A percentile compares a stretch with the other conserved stretches of the same genome.
Conservation (phyloP, 2,113 vertebrate genomes). For the Thryonomys swinderianus region DNA sequence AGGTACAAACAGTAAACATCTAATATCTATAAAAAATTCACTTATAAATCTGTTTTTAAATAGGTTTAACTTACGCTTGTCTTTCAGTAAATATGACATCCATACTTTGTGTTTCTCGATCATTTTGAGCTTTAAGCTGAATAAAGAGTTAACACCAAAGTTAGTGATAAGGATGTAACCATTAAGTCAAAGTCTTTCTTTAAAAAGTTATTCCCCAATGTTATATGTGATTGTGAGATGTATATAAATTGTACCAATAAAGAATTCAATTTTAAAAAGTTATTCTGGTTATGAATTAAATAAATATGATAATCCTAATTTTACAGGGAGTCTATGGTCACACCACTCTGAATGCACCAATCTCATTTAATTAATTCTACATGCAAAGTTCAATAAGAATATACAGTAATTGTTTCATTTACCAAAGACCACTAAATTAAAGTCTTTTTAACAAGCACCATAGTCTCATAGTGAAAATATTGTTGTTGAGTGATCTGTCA, state of each 20-base stretch:
- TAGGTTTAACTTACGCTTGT: conserved; percentile 91
- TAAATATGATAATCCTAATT: conserved; percentile 28
- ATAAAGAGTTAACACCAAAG: conserved; percentile 62
- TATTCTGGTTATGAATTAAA: conserved; percentile 21
- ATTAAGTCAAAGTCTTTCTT: conserved; percentile 49
- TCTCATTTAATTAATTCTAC: not conserved
- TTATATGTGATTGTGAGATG: too few species aligned
- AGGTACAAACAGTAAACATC: conserved; percentile 1
- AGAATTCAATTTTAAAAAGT: conserved; percentile 38
- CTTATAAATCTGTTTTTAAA: conserved; percentile 33
- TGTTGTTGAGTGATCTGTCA: conserved; percentile 18
- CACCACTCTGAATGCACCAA: too few species aligned
- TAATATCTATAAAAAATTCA: conserved; percentile 11
- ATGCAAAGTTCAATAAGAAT: conserved; percentile 10
- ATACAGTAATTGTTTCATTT: not conserved
- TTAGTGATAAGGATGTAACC: conserved; percentile 62
- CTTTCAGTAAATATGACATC: conserved; percentile 96
- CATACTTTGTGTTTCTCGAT: conserved; percentile 92
- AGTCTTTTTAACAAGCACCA: not conserved
- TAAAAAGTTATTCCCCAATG: conserved; percentile 38
- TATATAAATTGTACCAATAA: too few species aligned
- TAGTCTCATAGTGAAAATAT: conserved; percentile 50
- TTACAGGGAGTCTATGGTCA: not conserved
- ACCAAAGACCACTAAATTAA: conserved; percentile 20
- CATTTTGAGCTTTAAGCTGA: conserved; percentile 95